phyloP scores from a whole-genome alignment of 2,888 invertebrate genomes.

The Hymenopus coronatus region DNA sequence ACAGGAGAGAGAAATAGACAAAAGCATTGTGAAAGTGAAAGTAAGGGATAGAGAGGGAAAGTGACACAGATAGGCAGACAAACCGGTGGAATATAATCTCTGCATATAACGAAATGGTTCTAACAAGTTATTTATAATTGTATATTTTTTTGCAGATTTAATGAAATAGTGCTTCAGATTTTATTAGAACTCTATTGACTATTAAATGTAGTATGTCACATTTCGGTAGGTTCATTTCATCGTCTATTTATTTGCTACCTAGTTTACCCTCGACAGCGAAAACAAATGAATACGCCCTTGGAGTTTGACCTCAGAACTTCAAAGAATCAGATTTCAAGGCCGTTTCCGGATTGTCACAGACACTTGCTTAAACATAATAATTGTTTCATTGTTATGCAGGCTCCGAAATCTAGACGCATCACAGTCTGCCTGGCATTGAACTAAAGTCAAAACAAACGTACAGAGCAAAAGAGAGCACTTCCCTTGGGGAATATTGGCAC shows the following conservation, averaged over 20 bases:
- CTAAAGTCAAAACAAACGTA: background rate
- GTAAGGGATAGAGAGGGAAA: background rate
- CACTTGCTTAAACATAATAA: background rate
- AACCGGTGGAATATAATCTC: too few relatives aligned
- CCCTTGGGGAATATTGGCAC: background rate
- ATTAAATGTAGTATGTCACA: too few relatives aligned
- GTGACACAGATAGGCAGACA: too few relatives aligned
- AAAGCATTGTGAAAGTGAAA: background rate
- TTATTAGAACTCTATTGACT: too few relatives aligned
- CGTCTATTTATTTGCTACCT: too few relatives aligned
- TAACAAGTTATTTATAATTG: too few relatives aligned
- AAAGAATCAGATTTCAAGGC: background rate
- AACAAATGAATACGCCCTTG: background rate
- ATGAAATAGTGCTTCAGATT: too few relatives aligned
- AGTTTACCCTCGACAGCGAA: background rate
- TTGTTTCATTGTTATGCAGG: background rate
- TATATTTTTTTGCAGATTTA: too few relatives aligned
- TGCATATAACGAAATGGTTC: too few relatives aligned
- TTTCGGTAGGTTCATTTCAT: too few relatives aligned
- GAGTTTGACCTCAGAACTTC: background rate
- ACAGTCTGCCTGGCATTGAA: background rate
- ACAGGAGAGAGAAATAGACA: background rate
- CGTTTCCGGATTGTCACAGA: background rate
- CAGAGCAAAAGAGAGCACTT: background rate
- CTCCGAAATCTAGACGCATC: background rate